Base-by-base conservation (phyloP, 2,888 invertebrate genomes). In the Drosophila dives region DNA sequence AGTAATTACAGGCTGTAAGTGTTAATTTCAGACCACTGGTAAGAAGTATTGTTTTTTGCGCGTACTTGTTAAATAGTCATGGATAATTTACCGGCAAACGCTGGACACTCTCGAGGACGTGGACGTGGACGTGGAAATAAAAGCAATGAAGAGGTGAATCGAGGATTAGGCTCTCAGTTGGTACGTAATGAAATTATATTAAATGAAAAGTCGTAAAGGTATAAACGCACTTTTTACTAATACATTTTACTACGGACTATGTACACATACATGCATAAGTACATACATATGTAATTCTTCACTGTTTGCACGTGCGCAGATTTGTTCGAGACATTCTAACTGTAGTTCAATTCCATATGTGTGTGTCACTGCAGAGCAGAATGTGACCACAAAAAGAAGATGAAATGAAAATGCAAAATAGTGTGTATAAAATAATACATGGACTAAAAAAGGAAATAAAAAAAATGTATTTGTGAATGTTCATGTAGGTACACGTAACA, bases 91-190 rank as follows among this genome's bases (percentile, higher is more conserved):
- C 79, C 70, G 0, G 5, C 59, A 0, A 75, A 55, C 17, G 7
- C 51, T 0, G 88, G 82, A 4, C 58, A 23, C 15, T 65, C 88
- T 0, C 90, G 83, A 26, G 83, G 83, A 2, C 65, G 60, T 0
- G 89, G 83, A 0, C 84, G 59, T 0, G 90, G 83, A 0, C 82
- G 90, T 3, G 83, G 82, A 1, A 50, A 0, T 32, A 81, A 72
- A 6, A 51, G 12, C 0, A 59, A 10, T 1, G 54, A 65, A 15
- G 64, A 73, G 1, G 8, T 15, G 0, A 55, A 20, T 7, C 56
- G 58, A 10, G 67, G 59, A 7, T 33, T 36, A 0, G 65, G n/a
- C 0, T 33, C 56, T 8, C 63, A 53, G 29, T 36, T 80, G 69
- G 89, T 83, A 70, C 60, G 65, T 68, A 53, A 38, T 33, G 11